Base-by-base conservation (phyloP, 2,797 vertebrate genomes). In the Acanthurus tractus region DNA sequence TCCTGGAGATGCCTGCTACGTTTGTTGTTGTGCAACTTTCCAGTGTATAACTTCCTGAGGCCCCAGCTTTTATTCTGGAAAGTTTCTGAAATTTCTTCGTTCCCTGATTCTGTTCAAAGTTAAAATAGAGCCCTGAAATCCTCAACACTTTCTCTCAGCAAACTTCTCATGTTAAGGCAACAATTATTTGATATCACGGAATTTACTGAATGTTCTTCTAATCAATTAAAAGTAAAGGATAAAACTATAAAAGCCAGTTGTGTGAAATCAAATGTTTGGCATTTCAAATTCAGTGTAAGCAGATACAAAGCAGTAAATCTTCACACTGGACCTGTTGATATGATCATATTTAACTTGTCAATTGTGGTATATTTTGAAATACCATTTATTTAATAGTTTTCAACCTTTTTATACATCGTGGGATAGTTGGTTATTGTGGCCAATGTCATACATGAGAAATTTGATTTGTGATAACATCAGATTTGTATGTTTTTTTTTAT, bases 1-100 rank as follows among this genome's bases (percentile, higher is more conserved):
- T 4, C 42, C 22, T 49, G 18, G 10, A 20, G 46, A 62, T 0
- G 13, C 7, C 70, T 50, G 5, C 8, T 40, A 34, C 6, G 29
- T 34, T 34, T 34, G 29, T 57, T 54, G 12, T 52, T 52, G 23
- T 58, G 46, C 20, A 57, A 65, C 45, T 44, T 57, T 48, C 48
- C 22, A 50, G 13, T 13, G 18, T 34, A 49, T 38, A 66, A 38
- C 29, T 34, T 34, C 55, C 45, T 11, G 0, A 8, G 11, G 40
- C 3, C 23, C n/a, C 38, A 7, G 40, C 52, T 15, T 40, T 44
- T 22, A 34, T 50, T 13, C 57, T 34, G 29, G 29, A 6, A 34
- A 6, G 29, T 36, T 36, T 20, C 18, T 44, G 9, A 34, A 12
- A 34, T 38, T 46, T 1, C 15, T 17, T 56, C 10, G 29, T 17